Base-by-base conservation (phyloP, 2,113 vertebrate genomes). In the Paratilapia polleni region DNA sequence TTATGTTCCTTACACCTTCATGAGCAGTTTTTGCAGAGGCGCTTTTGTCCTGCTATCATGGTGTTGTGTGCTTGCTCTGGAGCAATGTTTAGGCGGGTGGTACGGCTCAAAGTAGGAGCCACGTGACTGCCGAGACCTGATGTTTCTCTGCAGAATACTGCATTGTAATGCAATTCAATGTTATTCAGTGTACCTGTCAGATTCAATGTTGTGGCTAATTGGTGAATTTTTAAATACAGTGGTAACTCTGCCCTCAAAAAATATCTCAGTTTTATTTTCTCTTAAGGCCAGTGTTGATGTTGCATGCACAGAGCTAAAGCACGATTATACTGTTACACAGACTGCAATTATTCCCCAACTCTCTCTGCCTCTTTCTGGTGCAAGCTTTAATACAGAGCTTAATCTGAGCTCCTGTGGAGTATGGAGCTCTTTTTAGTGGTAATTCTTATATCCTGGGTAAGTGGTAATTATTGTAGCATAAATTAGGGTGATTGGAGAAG, bases 391-490 rank as follows among this genome's bases (percentile, higher is more conserved):
- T 90, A 84, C 81, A 83, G 90, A 92, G 89, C 91, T 93, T 95
- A 94, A 93, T 95, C 91, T 91, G 91, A 90, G 85, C 92, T 94
- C 93, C 90, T 86, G 93, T 86, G 80, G 94, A 91, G 94, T 87
- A 77, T 66, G 80, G 57, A 89, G 89, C 83, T 87, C 91, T 83
- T 90, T 92, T 87, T 91, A 84, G 78, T 88, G 66, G 79, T 64
- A 81, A 88, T 92, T 92, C 90, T 93, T 86, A 92, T 91, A 93
- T 94, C 89, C 89, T 93, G 88, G 90, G 83, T 82, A 84, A 94
- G 84, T 91, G 89, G 92, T 95, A 95, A 94, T 96, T 96, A 96
- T 93, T 93, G 88, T 85, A 89, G 94, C 92, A 95, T 93, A 95
- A 95, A 95, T 95, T 93, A 95, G 91, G 91, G 89, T 93, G 92